These are phyloP conservation scores for Sphaeramia orbicularis DNA, from an alignment of 2,797 vertebrate genomes.

Conservation along the genomic window DNA sequence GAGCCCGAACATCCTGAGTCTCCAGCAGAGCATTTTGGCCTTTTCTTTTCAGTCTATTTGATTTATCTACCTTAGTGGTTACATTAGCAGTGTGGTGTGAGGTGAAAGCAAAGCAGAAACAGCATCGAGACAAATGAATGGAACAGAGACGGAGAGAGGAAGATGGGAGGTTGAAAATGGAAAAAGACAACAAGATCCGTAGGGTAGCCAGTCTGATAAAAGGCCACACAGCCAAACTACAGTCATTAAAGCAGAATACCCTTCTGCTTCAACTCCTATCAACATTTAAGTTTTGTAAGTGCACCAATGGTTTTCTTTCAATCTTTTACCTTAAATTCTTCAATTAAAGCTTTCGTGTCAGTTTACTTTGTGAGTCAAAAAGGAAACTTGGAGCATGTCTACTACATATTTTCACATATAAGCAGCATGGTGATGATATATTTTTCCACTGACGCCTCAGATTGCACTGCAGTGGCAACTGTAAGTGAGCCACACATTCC, in stretches of 20 bases:
- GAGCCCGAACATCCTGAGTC: constrained; percentile 18
- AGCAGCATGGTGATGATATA: constrained; percentile 30
- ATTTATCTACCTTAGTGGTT: constrained; percentile 62
- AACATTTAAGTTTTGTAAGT: background rate
- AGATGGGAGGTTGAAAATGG: constrained; percentile 21
- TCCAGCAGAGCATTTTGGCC: constrained; percentile 47
- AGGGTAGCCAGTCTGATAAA: constrained; percentile 1
- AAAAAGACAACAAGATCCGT: constrained; percentile 5
- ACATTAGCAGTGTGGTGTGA: constrained; percentile 58
- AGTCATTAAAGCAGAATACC: no score
- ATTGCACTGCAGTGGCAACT: constrained; percentile 21
- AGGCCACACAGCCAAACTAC: background rate
- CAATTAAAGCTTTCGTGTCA: constrained; percentile 20
- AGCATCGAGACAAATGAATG: constrained; percentile 18
- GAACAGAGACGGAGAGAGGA: constrained; percentile 2
- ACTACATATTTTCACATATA: constrained; percentile 41
- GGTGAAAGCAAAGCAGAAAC: constrained; percentile 59
- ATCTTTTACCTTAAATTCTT: background rate
- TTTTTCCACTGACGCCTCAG: constrained; percentile 56
- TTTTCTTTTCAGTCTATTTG: constrained; percentile 56
- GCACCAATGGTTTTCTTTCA: background rate
- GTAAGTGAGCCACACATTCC: constrained; percentile 44
- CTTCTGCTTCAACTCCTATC: background rate
- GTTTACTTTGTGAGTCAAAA: constrained; percentile 37
- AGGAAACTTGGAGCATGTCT: constrained; percentile 38